Evolutionary conservation across 2,797 vertebrate genomes (phyloP), one percentile per base, ranked within the genome.

Genomic region (Cyprinodon diabolis): DNA sequence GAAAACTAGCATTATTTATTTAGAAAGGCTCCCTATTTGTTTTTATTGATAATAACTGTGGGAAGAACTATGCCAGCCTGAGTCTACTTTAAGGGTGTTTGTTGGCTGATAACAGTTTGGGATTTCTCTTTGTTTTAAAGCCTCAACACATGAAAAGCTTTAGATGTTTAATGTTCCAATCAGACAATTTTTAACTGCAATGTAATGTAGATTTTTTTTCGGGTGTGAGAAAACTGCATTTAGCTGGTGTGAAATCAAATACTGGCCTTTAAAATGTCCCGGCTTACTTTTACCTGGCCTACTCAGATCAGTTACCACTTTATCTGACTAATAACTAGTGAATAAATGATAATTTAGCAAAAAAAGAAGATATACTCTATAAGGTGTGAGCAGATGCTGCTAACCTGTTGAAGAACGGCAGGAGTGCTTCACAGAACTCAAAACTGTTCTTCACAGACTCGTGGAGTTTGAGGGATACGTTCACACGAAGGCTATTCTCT

Each of bases 331-430:
- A 30, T 30, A 14, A 58, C 7, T 30, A 37, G 8, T n/a, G 48
- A 48, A 47, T 17, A 66, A 48, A 47, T 12, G 3, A 15, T 21
- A 35, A 10, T 19, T 43, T 52, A 17, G 43, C 43, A 63, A 63
- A 63, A n/a, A 65, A 37, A 72, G 63, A 52, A 37, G 35, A 72
- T 3, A 9, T 15, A 37, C 23, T 14, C 14, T 72, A 10, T 9
- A 19, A 10, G 15, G 1, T 49, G 30, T 49, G 23, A 17, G 4
- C 4, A 30, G 21, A 71, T 73, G n/a, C 47, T 30, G 15, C 49
- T 83, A 93, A 99, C 98, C 97, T 96, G 93, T 99, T 99, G 72
- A 96, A 98, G 90, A 99, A 98, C 6, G 96, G 96, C 87, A 99
- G 90, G 57, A 90, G 96, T 84, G 96, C 97, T 89, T 97, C 96